Evolutionary conservation across 2,888 invertebrate genomes (phyloP), one percentile per base, ranked within the genome.

Genomic region (Sericinus montela): DNA sequence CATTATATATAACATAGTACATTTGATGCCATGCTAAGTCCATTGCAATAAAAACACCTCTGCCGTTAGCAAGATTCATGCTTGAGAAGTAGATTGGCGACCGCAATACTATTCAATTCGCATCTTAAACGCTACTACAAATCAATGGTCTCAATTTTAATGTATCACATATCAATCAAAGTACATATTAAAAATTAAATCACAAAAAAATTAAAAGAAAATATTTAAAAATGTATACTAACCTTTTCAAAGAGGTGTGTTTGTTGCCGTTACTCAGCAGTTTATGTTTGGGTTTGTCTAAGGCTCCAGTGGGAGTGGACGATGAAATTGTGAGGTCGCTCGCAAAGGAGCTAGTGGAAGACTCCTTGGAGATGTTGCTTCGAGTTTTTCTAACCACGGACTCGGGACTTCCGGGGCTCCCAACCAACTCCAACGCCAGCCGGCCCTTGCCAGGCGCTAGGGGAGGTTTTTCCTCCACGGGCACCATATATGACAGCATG

Each of bases 401-500:
- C 61, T 84, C 82, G 0, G 88, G 81, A 58, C 84, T 83, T 15
- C 79, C 77, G 1, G 80, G 82, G 49, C 74, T 78, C 9, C 67
- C 69, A 30, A 59, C 60, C 25, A 71, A 58, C 58, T 89, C 90
- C 53, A 90, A 68, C 35, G 82, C 80, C 71, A 91, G 72, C 54
- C 90, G 80, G 13, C 88, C 87, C 63, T 91, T 90, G 43, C 72
- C 89, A 58, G 79, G 91, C 75, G 65, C 91, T 59, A 91, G 91
- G 47, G 94, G 93, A 46, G 94, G 93, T 76, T 94, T 94, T 74
- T 94, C 94, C 69, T 94, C 94, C 68, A 93, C 92, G 44, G 94
- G 94, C 63, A 94, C 89, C 93, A 94, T 94, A 75, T 94, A 94
- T 60, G 94, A 94, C 87, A 94, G 88, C 94, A 94, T 94, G 51